Evolutionary conservation across 2,113 vertebrate species (phyloP).

Genomic region (Mirza zaza): DNA sequence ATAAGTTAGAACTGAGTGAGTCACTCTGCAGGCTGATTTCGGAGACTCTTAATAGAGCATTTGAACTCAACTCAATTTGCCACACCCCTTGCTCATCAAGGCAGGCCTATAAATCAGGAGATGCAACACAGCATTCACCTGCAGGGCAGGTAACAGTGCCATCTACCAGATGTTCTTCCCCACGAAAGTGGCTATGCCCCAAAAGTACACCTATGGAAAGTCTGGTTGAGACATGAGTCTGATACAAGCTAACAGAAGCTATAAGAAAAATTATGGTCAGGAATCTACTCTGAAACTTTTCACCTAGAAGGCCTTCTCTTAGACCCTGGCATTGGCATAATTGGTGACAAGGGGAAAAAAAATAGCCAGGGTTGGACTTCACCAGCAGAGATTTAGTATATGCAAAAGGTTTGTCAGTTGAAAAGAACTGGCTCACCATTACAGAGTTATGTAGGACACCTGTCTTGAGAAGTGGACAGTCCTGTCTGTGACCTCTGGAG

Average conservation of each 20-base stretch:
- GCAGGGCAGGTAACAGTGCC: constrained; percentile 52
- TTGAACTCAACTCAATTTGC: constrained; percentile 65
- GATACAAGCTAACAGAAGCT: neutral
- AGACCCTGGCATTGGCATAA: neutral
- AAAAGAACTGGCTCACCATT: constrained; percentile 5
- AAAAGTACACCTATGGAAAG: neutral
- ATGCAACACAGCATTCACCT: constrained; percentile 48
- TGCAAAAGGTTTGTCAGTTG: neutral
- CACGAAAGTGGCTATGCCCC: constrained; percentile 16
- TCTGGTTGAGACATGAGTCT: constrained; percentile 1
- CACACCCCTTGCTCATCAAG: constrained; percentile 60
- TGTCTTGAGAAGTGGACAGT: neutral
- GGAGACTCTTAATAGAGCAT: constrained; percentile 48
- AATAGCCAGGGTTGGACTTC: neutral
- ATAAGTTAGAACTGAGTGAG: constrained; percentile 58
- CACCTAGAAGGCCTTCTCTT: neutral
- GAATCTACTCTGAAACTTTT: constrained; percentile 14
- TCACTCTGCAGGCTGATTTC: constrained; percentile 48
- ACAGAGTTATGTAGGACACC: neutral
- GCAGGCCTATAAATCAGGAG: constrained; percentile 59
- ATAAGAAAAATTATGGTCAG: constrained; percentile 4
- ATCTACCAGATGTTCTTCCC: constrained; percentile 42
- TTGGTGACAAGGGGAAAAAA: neutral
- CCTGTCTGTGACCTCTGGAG: neutral
- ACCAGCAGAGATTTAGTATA: neutral